Percentiles rank a stretch among this genome's conserved stretches.
Evolutionary conservation across 2,888 invertebrate species (phyloP).

Genomic region (Campopleginae sp.): DNA sequence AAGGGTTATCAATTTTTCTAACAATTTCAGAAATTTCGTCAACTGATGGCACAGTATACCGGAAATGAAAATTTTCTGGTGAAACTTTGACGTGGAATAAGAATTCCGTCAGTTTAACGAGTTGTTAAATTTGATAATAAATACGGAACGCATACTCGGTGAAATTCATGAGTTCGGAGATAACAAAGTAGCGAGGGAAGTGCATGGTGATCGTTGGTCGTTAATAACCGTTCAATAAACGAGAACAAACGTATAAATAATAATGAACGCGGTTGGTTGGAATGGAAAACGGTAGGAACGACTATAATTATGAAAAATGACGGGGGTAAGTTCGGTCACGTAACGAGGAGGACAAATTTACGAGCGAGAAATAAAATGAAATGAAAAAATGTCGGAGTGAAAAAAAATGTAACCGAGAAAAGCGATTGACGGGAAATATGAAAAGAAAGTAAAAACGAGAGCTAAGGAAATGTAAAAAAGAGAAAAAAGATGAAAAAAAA

Average conservation of each 20-base stretch:
- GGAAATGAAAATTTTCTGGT: neutral
- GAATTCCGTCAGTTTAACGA: neutral
- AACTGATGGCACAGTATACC: neutral
- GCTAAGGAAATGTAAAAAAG: neutral
- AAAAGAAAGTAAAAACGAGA: neutral
- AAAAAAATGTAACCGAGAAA: neutral
- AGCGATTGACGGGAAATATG: neutral
- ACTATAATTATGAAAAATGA: constrained; percentile 21
- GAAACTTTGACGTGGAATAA: neutral
- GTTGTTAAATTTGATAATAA: neutral
- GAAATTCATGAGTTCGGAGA: neutral
- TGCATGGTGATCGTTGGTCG: neutral
- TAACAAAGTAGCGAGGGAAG: neutral
- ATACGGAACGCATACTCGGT: neutral
- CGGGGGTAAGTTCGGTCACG: constrained; percentile 3
- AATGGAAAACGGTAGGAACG: neutral
- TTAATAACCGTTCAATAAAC: neutral
- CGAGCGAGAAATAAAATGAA: neutral
- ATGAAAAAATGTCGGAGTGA: neutral
- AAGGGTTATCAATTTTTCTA: neutral
- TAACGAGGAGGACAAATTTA: constrained; percentile 36
- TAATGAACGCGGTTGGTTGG: neutral
- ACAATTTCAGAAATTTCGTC: neutral
- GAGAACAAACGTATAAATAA: neutral
- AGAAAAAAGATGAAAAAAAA: neutral